These are phyloP conservation scores for Eulithis testata DNA, from an alignment of 2,888 invertebrate genomes.

Conservation along the genomic window DNA sequence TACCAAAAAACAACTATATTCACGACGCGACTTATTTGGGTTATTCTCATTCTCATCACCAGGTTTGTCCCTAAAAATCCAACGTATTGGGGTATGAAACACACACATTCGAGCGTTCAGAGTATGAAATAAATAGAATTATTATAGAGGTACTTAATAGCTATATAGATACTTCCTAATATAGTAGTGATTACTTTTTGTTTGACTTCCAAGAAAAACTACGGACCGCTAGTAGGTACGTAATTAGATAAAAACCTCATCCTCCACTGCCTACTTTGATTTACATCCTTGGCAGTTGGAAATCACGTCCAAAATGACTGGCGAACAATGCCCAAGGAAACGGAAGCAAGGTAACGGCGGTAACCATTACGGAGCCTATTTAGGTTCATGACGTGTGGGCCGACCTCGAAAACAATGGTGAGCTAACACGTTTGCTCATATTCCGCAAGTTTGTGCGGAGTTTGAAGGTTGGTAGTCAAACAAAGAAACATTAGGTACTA, in stretches of 20 bases:
- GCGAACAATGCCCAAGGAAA: conserved; percentile 49
- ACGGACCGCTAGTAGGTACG: too few relatives aligned
- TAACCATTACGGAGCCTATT: conserved; percentile 54
- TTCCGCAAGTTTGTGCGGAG: conserved; percentile 17
- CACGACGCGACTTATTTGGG: too few relatives aligned
- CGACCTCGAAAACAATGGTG: conserved; percentile 56
- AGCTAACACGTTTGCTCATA: conserved; percentile 20
- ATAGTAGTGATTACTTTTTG: too few relatives aligned
- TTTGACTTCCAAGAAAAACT: too few relatives aligned
- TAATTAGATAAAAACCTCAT: conserved; percentile 1
- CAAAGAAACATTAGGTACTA: background rate
- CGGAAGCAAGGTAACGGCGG: conserved; percentile 65
- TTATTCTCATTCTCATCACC: too few relatives aligned
- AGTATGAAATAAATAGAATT: too few relatives aligned
- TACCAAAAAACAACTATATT: background rate
- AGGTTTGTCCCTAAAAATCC: too few relatives aligned
- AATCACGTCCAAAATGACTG: conserved; percentile 29
- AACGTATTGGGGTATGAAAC: too few relatives aligned
- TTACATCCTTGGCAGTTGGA: conserved; percentile 20
- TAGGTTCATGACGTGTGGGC: conserved; percentile 46
- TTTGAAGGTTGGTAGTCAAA: conserved; percentile 3
- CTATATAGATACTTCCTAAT: too few relatives aligned
- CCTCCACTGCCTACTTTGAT: conserved; percentile 9
- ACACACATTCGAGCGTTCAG: too few relatives aligned
- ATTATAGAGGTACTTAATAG: too few relatives aligned